Conservation (phyloP, 2,888 invertebrate genomes). For the Salpingus planirostris region DNA sequence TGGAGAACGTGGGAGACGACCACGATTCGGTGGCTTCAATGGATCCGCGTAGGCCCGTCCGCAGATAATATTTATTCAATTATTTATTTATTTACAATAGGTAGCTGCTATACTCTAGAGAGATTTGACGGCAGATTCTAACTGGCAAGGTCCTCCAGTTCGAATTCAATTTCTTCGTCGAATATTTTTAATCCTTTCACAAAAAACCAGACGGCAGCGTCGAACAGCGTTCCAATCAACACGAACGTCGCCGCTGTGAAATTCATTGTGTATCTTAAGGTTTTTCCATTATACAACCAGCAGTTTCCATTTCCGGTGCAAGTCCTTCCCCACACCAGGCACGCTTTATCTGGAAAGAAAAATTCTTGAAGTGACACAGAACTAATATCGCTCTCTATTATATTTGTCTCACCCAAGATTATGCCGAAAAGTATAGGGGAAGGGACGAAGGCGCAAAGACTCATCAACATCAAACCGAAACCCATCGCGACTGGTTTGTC, state of each 20-base stretch:
- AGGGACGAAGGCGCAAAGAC: slow-evolving; percentile 64
- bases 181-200: slow-evolving; percentile 61
- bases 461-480: slow-evolving; percentile 58
- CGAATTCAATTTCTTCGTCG: slow-evolving; percentile 51
- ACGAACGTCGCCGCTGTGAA: slow-evolving; percentile 58
- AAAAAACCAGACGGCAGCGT: slow-evolving; percentile 58
- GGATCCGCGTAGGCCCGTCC: no score
- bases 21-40: slow-evolving; percentile 21
- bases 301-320: slow-evolving; percentile 63
- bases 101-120: background rate
- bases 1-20: slow-evolving; percentile 26
- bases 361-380: slow-evolving; percentile 8
- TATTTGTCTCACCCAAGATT: slow-evolving; percentile 48
- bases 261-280: slow-evolving; percentile 54
- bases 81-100: background rate
- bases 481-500: slow-evolving; percentile 68
- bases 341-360: slow-evolving; percentile 48
- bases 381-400: slow-evolving; percentile 8
- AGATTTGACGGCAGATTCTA: no score
- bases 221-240: slow-evolving; percentile 54
- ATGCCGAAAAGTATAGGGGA: slow-evolving; percentile 69
- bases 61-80: background rate
- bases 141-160: slow-evolving; percentile 25
- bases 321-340: slow-evolving; percentile 65
- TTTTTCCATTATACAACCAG: slow-evolving; percentile 62